Percentiles rank a stretch among this genome's conserved stretches.
These are phyloP conservation scores for Sceloporus tristichus DNA, from an alignment of 2,113 vertebrate genomes.

Conservation along the genomic window DNA sequence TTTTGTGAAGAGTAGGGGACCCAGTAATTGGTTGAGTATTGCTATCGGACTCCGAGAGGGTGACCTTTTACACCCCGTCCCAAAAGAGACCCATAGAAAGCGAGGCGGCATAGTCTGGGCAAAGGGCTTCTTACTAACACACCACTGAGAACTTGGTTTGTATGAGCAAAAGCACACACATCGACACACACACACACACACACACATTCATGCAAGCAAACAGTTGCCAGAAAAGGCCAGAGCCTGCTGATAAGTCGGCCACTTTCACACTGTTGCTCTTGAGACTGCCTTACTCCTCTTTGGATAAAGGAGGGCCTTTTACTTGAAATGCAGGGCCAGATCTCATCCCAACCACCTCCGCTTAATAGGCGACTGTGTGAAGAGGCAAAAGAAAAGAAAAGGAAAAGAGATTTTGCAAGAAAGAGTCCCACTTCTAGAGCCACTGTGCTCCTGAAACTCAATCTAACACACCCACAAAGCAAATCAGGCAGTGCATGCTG, in stretches of 20 bases:
- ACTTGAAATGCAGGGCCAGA: constrained; percentile 66
- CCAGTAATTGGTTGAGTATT: constrained; percentile 90
- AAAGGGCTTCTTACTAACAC: constrained; percentile 92
- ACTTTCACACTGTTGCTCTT: constrained; percentile 82
- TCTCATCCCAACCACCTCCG: constrained; percentile 54
- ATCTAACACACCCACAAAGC: constrained; percentile 3
- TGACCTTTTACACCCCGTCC: constrained; percentile 89
- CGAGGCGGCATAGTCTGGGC: constrained; percentile 89
- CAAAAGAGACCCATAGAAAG: constrained; percentile 89
- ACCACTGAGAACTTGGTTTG: constrained; percentile 87
- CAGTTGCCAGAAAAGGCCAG: constrained; percentile 83
- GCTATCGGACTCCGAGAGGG: constrained; percentile 89
- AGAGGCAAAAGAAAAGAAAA: constrained; percentile 58
- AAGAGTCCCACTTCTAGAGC: constrained; percentile 58
- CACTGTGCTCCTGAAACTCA: constrained; percentile 23
- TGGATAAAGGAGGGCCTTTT: constrained; percentile 73
- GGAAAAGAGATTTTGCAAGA: constrained; percentile 64
- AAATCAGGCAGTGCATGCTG: constrained; percentile 28
- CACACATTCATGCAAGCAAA: constrained; percentile 76
- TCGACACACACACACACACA: constrained; percentile 63
- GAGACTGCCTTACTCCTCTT: constrained; percentile 81
- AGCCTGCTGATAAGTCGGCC: constrained; percentile 80
- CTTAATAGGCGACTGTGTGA: constrained; percentile 66
- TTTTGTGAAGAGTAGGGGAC: constrained; percentile 83
- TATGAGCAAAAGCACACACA: constrained; percentile 62